Evolutionary conservation across 2,113 vertebrate species (phyloP).

Genomic region (Chlorodrepanis virens): DNA sequence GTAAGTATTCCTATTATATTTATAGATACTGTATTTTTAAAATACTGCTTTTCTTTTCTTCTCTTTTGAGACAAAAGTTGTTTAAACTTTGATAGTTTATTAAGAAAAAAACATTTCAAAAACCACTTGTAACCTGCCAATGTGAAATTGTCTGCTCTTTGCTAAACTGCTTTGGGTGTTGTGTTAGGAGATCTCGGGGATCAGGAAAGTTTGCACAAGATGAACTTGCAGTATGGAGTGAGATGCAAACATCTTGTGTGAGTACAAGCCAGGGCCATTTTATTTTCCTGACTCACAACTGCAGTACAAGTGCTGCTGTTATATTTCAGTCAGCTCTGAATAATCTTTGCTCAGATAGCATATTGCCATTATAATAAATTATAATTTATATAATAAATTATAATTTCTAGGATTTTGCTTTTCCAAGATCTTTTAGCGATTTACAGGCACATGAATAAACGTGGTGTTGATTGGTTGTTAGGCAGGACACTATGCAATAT

Average conservation of each 20-base stretch:
- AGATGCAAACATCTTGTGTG: not conserved
- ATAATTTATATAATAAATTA: not conserved
- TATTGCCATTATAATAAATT: not conserved
- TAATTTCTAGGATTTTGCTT: not conserved
- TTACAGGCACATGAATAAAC: not conserved
- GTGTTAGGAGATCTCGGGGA: not conserved
- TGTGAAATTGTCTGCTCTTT: not conserved
- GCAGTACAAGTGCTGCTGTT: not conserved
- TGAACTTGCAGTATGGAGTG: not conserved
- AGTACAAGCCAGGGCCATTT: not conserved
- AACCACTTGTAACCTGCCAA: not conserved
- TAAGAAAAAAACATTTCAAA: not conserved
- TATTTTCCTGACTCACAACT: not conserved
- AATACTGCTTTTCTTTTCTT: not conserved
- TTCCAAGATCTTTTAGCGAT: not conserved
- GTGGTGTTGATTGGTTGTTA: not conserved
- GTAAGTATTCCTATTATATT: constrained; percentile 78
- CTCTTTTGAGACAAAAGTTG: not conserved
- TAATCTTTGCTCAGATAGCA: not conserved
- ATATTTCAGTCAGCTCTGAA: not conserved
- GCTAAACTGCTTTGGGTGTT: not conserved
- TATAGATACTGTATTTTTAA: not conserved
- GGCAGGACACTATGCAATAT: not conserved
- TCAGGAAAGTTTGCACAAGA: not conserved
- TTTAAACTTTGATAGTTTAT: not conserved